phyloP scores from a whole-genome alignment of 2,113 vertebrate species.

The human (Homo sapiens) region DNA sequence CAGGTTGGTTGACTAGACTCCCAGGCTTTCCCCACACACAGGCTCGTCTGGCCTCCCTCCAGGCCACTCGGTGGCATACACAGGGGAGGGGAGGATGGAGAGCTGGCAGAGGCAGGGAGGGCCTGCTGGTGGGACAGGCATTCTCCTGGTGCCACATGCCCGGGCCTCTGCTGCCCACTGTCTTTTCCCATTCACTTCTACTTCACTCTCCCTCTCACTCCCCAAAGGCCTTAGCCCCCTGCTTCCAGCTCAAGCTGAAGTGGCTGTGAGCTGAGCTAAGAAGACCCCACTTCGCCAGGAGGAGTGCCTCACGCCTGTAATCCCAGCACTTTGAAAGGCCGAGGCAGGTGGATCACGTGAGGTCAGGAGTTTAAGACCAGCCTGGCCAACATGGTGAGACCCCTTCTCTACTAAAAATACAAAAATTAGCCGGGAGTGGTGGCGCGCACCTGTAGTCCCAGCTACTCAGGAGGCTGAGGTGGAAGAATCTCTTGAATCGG shows the following conservation, averaged over 20 bases:
- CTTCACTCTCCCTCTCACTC: neutral
- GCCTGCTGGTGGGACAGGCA: neutral
- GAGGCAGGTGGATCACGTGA: no score
- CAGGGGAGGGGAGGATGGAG: neutral
- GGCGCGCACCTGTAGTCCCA: no score
- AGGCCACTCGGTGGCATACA: neutral
- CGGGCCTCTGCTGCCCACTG: accelerated
- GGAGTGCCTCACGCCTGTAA: no score
- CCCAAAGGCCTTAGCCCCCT: neutral
- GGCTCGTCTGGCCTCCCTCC: neutral
- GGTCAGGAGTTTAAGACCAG: no score
- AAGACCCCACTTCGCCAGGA: no score
- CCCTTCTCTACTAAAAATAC: no score
- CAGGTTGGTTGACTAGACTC: no score
- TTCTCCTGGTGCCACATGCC: neutral
- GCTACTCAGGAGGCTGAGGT: no score
- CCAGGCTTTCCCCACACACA: neutral
- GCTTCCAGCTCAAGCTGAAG: neutral
- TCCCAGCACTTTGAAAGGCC: no score
- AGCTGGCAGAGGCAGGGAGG: neutral
- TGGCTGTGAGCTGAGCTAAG: neutral
- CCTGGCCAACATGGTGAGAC: no score
- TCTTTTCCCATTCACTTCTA: neutral
- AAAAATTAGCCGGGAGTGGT: no score
- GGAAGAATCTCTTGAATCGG: no score